Base-by-base conservation (phyloP, 2,113 vertebrate species). In the Perca flavescens region DNA sequence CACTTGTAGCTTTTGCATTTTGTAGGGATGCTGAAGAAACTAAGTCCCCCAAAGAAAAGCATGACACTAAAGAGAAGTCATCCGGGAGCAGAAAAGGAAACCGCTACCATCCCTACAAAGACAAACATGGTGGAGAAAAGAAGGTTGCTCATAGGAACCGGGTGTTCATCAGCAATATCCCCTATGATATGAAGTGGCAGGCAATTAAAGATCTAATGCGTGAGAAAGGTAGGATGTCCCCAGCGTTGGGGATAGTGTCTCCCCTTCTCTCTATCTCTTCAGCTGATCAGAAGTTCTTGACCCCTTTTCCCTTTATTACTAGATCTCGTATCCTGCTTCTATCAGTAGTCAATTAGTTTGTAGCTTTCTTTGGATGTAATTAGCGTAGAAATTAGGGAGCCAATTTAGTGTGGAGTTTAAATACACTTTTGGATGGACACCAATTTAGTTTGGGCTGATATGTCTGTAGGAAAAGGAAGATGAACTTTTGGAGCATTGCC, bases 151-250 rank as follows among this genome's bases (percentile, higher is more conserved):
- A 96, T 70, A 96, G 96, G 87, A 98, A 98, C 86, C 93, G 98
- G 74, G 98, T 99, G 88, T 99, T 99, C 94, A 99, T 99, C 94
- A 99, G 98, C 96, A 99, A 99, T 91, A 99, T 99, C 88, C 98
- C 98, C 0, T 99, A 99, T 94, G 98, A 99, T 92, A 98, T 98
- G 97, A 99, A 99, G 93, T 99, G 98, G 98, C 98, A 99, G 96
- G 97, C 97, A 77, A 99, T 99, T 94, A 99, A 99, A 98, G 98
- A 99, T 94, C 96, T 99, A 64, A 99, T 99, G 98, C 96, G 98
- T 92, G 98, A 99, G 89, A 99, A 98, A 99, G 98, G 98, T 99
- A 99, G 28, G 28, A 94, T 86, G 50, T 89, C 80, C 74, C 68
- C 73, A 36, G 40, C 56, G 69, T 77, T 73, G 53, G 84, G 88